These are phyloP conservation scores for Corynorhinus townsendii DNA, from an alignment of 2,113 vertebrate genomes.

Conservation along the genomic window DNA sequence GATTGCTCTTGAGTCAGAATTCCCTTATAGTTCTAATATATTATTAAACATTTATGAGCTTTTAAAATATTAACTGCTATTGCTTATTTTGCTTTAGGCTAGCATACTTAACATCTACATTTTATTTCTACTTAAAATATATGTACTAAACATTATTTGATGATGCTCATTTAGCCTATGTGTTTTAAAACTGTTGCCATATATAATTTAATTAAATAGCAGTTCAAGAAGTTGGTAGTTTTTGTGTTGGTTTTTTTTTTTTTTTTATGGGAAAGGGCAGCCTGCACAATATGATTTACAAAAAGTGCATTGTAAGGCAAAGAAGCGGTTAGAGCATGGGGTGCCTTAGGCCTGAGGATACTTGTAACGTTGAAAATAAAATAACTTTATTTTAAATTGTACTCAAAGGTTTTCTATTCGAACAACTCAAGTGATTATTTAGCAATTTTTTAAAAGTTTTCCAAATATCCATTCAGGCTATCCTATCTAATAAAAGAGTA, in stretches of 20 bases:
- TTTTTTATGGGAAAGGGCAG: not conserved
- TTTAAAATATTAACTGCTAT: slow-evolving; percentile 15
- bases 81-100: slow-evolving; percentile 3
- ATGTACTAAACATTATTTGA: not conserved
- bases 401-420: not conserved
- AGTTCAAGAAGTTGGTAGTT: not conserved
- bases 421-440: not conserved
- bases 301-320: not conserved
- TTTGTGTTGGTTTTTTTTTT: not conserved
- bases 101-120: not conserved
- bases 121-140: not conserved
- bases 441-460: not conserved
- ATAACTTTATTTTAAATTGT: not conserved
- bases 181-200: not conserved
- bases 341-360: not conserved
- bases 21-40: not conserved
- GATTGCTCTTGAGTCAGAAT: not conserved
- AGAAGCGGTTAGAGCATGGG: not conserved
- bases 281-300: not conserved
- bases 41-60: slow-evolving; percentile 29
- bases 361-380: not conserved
- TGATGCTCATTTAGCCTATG: not conserved
- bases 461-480: not conserved
- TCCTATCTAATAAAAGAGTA: too few species aligned
- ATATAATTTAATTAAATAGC: not conserved